Conservation (phyloP, 2,888 invertebrate species). For the Caprella mutica region DNA sequence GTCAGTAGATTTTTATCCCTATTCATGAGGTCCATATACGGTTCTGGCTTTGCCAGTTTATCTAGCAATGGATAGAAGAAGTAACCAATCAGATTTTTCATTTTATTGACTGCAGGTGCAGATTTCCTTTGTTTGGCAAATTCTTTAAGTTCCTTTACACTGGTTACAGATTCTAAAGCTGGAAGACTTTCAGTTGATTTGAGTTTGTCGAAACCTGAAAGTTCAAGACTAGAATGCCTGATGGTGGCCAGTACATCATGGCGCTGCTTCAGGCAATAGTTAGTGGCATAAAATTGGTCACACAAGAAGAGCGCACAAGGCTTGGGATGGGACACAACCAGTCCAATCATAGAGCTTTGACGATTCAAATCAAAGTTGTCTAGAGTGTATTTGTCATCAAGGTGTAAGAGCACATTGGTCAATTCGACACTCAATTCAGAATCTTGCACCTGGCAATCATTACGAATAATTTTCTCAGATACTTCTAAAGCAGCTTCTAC, state of each 20-base stretch:
- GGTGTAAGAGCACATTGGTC: slow-evolving; percentile 17
- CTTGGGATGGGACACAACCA: slow-evolving; percentile 19
- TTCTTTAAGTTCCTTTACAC: not conserved
- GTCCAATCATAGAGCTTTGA: slow-evolving; percentile 14
- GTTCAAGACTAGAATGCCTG: slow-evolving; percentile 14
- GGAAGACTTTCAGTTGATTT: too few species aligned
- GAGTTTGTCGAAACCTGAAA: slow-evolving; percentile 16
- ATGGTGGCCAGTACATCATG: slow-evolving; percentile 23
- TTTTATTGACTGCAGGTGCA: not conserved
- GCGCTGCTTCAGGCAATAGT: slow-evolving; percentile 23
- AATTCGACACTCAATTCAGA: slow-evolving; percentile 25
- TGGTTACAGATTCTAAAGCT: not conserved
- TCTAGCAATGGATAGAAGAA: slow-evolving; percentile 26
- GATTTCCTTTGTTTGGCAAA: not conserved
- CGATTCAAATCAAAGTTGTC: slow-evolving; percentile 20
- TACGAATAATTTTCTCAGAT: slow-evolving; percentile 17
- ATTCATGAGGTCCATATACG: slow-evolving; percentile 25
- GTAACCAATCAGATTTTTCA: slow-evolving; percentile 18
- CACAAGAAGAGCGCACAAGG: slow-evolving; percentile 26
- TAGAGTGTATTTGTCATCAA: slow-evolving; percentile 18
- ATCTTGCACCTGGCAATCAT: slow-evolving; percentile 15
- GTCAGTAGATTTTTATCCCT: slow-evolving; percentile 24
- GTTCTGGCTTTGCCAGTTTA: slow-evolving; percentile 8
- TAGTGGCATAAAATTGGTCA: slow-evolving; percentile 23
- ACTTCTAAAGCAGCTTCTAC: slow-evolving; percentile 21